Evolutionary conservation across 2,888 invertebrate species (phyloP), one percentile per base, ranked within the genome.

Genomic region (Volucella inflata): DNA sequence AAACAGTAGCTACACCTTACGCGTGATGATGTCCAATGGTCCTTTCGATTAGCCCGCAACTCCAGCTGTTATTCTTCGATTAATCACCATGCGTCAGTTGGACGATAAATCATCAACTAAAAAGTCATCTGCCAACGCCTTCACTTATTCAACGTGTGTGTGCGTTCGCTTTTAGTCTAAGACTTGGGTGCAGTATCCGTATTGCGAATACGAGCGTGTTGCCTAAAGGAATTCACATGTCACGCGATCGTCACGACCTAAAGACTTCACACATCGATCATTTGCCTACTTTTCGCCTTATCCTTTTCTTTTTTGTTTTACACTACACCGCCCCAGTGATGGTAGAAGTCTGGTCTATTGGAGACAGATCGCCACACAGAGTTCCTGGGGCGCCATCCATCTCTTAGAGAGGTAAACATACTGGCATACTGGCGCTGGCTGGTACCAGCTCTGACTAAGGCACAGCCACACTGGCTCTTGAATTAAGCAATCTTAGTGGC

Each of bases 71-170:
- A 60, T 60, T 68, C 51, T 60, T 77, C 76, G 60, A 77, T 77
- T 68, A 77, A 77, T 77, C 76, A 77, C 50, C 38, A 53, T 59
- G 67, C 67, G 38, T 4, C 38, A 30, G 30, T 30, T 30, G 40
- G 51, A 9, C 40, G 46, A 79, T 79, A 59, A 67, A 79, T 79
- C 74, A 75, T 53, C 8, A 10, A 55, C 17, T 62, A 62, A 62
- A 30, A 30, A 68, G 55, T 68, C 75, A 75, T 75, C 80, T 80
- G 68, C 75, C 75, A 75, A 75, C 80, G 80, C 80, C 68, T 79
- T 59, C 72, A 51, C 78, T 50, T 36, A 30, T 21, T 44, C n/a
- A 53, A 38, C 40, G 10, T 30, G 30, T 30, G n/a, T n/a, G 57
- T 48, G 78, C 50, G 36, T 40, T 38, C 48, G 38, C 44, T 30